phyloP scores from a whole-genome alignment of 2,888 invertebrate species.

The Hetaerina titia region DNA sequence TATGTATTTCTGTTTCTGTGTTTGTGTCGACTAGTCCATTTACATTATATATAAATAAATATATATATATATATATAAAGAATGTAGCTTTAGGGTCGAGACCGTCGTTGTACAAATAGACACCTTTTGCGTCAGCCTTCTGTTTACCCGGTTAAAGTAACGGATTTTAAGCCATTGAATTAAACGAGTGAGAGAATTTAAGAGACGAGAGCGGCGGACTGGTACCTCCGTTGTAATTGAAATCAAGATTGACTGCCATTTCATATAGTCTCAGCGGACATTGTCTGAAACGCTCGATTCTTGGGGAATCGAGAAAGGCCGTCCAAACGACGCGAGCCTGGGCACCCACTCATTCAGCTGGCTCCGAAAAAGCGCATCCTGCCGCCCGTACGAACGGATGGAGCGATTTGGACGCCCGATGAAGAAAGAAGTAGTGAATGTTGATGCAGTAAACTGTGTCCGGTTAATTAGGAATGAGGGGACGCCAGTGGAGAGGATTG shows the following conservation, averaged over 20 bases:
- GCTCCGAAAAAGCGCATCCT: neutral
- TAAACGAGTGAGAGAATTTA: slow-evolving; percentile 13
- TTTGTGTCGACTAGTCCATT: too few species aligned
- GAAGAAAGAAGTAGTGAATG: slow-evolving; percentile 46
- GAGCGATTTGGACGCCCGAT: slow-evolving; percentile 43
- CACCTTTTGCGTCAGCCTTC: neutral
- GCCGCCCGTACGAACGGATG: neutral
- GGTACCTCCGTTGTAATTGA: neutral
- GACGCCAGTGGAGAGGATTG: slow-evolving; percentile 25
- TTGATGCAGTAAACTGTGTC: slow-evolving; percentile 53
- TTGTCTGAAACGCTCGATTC: neutral
- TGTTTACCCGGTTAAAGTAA: slow-evolving; percentile 1
- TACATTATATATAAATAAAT: too few species aligned
- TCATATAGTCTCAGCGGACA: neutral
- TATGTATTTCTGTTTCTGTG: too few species aligned
- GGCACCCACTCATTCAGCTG: neutral
- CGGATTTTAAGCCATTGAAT: slow-evolving; percentile 8
- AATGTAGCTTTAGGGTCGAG: neutral
- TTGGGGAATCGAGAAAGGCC: neutral
- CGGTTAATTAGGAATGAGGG: slow-evolving; percentile 39
- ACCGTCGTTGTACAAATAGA: neutral
- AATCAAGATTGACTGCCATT: slow-evolving; percentile 6
- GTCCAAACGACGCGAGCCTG: neutral
- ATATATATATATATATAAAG: too few species aligned
- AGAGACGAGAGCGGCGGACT: neutral